Base-by-base conservation (phyloP, 2,888 invertebrate genomes). In the Ormyrus nitidulus region DNA sequence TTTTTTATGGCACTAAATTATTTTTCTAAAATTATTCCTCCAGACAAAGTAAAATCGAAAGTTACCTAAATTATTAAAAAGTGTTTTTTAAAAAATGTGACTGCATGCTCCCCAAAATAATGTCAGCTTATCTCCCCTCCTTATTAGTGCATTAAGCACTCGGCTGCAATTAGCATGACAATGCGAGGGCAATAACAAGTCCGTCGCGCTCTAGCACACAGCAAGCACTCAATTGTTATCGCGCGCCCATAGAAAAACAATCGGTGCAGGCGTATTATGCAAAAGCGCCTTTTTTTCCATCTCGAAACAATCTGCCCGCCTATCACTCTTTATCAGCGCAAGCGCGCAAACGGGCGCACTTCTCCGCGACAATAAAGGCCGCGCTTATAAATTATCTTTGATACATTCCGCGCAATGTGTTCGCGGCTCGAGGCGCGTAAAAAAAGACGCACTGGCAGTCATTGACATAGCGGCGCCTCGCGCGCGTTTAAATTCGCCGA, bases 401-500 rank as follows among this genome's bases (percentile, higher is more conserved):
- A 56, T 66, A n/a, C 13, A 59, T 66, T 48, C 6, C 7, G 11
- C 46, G 13, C 65, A 5, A 13, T 13, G 19, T 19, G 65, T 51
- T 51, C 11, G 34, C 10, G 13, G 13, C 58, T 58, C n/a, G n/a
- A 58, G n/a, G 13, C 46, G 13, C n/a, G 7, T 48, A 9, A 34
- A 34, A 34, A 34, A 69, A 56, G 7, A 10, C n/a, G 44, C 44
- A 6, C 56, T 6, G 9, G 8, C 19, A 34, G 34, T 8, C 2
- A 19, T 44, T n/a, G 19, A 73, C 34, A 66, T 1, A 34, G 66
- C 6, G 9, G 46, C 9, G 3, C 34, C 6, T 6, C 68, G 8
- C 8, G 51, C 2, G 2, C n/a, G 66, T 68, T 46, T 44, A 65
- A 65, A 74, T 74, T 74, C 65, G 65, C 56, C 13, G 65, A 74